Evolutionary conservation across 2,113 vertebrate genomes (phyloP), one percentile per base, ranked within the genome.

Genomic region (Bucco capensis): DNA sequence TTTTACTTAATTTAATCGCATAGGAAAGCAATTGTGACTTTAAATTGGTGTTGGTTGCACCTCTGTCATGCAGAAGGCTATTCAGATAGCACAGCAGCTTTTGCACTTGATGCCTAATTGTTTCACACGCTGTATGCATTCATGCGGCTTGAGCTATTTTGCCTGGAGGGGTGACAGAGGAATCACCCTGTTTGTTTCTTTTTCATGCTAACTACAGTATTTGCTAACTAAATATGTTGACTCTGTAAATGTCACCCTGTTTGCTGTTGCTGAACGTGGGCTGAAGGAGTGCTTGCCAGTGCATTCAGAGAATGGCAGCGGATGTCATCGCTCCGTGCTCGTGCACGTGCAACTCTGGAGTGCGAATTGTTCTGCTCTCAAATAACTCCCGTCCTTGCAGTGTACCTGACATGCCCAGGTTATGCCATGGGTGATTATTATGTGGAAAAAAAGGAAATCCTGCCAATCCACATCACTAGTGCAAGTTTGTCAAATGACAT

Each of bases 401-500:
- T 23, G 71, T 8, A 44, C 38, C 47, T 51, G 92, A 86, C 56
- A 1, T 42, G 49, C 80, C 87, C 93, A 89, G 91, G 83, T 97
- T 76, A 33, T 79, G 83, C 87, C 85, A 42, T 38, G 92, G 73
- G 65, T 96, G 92, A 94, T 97, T 92, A 92, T 96, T 91, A 94
- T 95, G 92, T 93, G 91, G 86, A 87, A 91, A 95, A 91, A 96
- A 85, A 7, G 61, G 89, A 95, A 93, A 71, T 88, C 78, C 92
- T 97, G 94, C 97, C 95, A 97, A 47, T 94, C 70, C 75, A 77
- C 92, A 93, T 95, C 96, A 50, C 89, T 89, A 89, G 88, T 92
- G 73, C 80, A 27, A 95, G 88, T 94, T 83, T 97, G 91, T 96
- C 91, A 88, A 89, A 91, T 97, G 93, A 97, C 95, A 96, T 94